Evolutionary conservation across 2,797 vertebrate genomes (phyloP), one percentile per base, ranked within the genome.

Genomic region (Eurystomus glaucurus): DNA sequence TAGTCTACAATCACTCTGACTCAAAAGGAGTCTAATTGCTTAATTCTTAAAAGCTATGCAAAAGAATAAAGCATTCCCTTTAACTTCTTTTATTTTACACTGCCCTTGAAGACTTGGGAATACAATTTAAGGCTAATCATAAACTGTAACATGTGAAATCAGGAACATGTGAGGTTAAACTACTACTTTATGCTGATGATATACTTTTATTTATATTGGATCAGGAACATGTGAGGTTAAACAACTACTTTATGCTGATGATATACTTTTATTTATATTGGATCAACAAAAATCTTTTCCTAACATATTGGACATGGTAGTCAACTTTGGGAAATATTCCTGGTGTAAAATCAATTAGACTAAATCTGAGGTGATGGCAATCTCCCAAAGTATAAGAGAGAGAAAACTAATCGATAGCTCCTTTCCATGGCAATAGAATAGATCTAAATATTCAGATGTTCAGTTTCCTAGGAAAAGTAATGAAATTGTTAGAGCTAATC

Each of bases 401-500:
- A 85, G 19, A 71, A 90, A 78, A 54, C 9, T 72, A 80, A 86
- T 95, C 85, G 4, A 84, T 96, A 90, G 10, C 10, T 57, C 51
- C 50, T 94, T 88, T 90, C 35, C 82, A 33, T 76, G 50, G 50
- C 69, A 79, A 23, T 65, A 90, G 43, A 48, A 51, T 82, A 95
- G 35, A 86, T 92, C 79, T 81, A 87, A 96, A 66, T 61, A 76
- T 91, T 89, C 92, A 66, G 62, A 86, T 89, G 70, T 89, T 96
- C 69, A 35, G 10, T 93, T 92, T 92, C 77, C 31, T 43, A 74
- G 52, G 52, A 95, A 95, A 95, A 95, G 85, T 70, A 95, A 95
- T 76, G 68, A 91, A 96, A 91, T 94, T 87, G 60, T 89, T 94
- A 87, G 55, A 93, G 74, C 74, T 97, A 87, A 94, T 93, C 86